phyloP scores from a whole-genome alignment of 2,113 vertebrate species.

The Urocitellus parryii region DNA sequence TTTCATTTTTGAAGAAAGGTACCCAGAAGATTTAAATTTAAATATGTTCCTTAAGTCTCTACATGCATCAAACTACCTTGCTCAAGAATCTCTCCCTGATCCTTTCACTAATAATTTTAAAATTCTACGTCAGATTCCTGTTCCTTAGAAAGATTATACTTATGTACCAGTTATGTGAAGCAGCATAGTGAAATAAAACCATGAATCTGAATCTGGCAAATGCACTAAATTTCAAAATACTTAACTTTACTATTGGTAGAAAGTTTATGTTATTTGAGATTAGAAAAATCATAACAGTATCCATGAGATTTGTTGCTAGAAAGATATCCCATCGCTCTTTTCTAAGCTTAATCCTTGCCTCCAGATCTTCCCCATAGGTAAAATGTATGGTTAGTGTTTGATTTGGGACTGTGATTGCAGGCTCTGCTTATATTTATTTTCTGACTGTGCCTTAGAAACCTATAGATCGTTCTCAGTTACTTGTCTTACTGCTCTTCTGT shows the following conservation, averaged over 20 bases:
- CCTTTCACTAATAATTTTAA: neutral
- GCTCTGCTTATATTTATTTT: neutral
- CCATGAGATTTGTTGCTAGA: neutral
- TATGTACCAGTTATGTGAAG: neutral
- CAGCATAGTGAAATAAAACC: neutral
- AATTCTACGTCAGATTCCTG: neutral
- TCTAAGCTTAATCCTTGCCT: no score
- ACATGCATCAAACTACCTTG: fast-evolving
- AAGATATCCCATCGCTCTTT: neutral
- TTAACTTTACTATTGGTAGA: neutral
- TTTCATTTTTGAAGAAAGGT: neutral
- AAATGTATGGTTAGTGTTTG: neutral
- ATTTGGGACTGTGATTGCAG: neutral
- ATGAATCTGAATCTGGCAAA: neutral
- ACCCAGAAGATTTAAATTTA: neutral
- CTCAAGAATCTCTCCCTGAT: neutral
- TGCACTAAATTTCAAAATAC: neutral
- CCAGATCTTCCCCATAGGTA: neutral
- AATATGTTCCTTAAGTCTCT: no score
- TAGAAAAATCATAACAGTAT: neutral
- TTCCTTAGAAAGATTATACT: neutral
- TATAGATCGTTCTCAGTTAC: neutral
- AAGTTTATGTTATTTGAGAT: neutral
- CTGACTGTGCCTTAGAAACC: no score
- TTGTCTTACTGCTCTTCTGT: neutral